Conservation (phyloP, 2,888 invertebrate species). For the Caenorhabditis sp. region DNA sequence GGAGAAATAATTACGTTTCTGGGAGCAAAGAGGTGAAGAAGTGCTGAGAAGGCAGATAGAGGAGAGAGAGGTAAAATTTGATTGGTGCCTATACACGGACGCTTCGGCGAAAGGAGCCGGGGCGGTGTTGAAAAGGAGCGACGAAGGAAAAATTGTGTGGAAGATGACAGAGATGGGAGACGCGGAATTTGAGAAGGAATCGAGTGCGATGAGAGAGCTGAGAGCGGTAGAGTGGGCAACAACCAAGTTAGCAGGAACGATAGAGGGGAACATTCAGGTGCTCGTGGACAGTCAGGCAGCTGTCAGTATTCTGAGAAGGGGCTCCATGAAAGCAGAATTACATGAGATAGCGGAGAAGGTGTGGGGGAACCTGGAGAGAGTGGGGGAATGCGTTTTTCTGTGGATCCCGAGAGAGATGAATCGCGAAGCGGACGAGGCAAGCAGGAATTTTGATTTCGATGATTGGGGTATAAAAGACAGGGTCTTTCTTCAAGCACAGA, state of each 20-base stretch:
- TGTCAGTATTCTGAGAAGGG: slow-evolving; percentile 6
- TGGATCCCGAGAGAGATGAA: slow-evolving; percentile 17
- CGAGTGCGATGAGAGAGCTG: slow-evolving; percentile 16
- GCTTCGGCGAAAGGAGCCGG: slow-evolving; percentile 1
- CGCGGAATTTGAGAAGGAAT: not conserved
- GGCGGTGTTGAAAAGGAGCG: not conserved
- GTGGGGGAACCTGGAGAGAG: not conserved
- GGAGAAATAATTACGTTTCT: not conserved
- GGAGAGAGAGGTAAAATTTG: not conserved
- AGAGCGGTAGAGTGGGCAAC: not conserved
- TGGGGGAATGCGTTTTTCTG: not conserved
- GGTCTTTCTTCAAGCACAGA: not conserved
- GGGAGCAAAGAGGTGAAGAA: not conserved
- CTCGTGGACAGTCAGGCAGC: slow-evolving; percentile 2
- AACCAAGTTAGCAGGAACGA: too few relatives aligned
- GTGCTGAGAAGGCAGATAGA: not conserved
- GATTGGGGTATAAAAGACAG: not conserved
- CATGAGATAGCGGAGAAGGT: not conserved
- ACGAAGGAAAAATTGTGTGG: not conserved
- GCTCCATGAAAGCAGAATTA: slow-evolving; percentile 8
- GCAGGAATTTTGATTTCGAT: slow-evolving; percentile 12
- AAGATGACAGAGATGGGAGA: not conserved
- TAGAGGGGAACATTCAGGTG: not conserved
- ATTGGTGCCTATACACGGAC: not conserved
- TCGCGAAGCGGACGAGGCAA: slow-evolving; percentile 15